These are phyloP conservation scores for Leptobrachium leishanense DNA, from an alignment of 2,113 vertebrate species.

Conservation along the genomic window DNA sequence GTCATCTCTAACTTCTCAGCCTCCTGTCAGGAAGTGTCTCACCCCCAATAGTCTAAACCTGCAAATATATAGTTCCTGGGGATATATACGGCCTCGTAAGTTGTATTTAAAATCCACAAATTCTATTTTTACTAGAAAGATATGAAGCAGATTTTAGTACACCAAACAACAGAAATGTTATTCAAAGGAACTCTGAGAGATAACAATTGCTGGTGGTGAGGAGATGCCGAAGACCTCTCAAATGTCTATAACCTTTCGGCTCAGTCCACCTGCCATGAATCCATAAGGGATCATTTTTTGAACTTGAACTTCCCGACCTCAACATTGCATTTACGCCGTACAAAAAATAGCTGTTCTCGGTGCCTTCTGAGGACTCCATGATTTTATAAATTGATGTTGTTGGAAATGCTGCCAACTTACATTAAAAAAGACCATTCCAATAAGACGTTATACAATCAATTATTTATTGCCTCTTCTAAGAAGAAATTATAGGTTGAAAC, in stretches of 20 bases:
- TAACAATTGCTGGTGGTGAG: neutral
- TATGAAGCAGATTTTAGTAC: too few relatives aligned
- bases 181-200: too few relatives aligned
- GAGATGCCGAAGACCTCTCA: neutral
- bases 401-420: slow-evolving; percentile 1
- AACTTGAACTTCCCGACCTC: slow-evolving; percentile 11
- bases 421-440: slow-evolving; percentile 16
- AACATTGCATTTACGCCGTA: slow-evolving; percentile 11
- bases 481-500: slow-evolving; percentile 22
- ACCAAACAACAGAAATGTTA: too few relatives aligned
- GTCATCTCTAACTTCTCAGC: too few relatives aligned
- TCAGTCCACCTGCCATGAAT: neutral
- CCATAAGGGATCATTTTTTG: neutral
- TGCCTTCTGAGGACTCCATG: slow-evolving; percentile 3
- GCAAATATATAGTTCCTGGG: too few relatives aligned
- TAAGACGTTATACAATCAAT: slow-evolving; percentile 17
- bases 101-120: too few relatives aligned
- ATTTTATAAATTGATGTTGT: slow-evolving; percentile 38
- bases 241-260: neutral
- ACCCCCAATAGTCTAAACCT: too few relatives aligned
- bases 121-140: too few relatives aligned
- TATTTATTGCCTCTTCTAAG: slow-evolving; percentile 34
- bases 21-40: too few relatives aligned
- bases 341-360: slow-evolving; percentile 15
- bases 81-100: too few relatives aligned